These are phyloP conservation scores for Drosophila elegans DNA, from an alignment of 1,140 invertebrate species.

Conservation along the genomic window DNA sequence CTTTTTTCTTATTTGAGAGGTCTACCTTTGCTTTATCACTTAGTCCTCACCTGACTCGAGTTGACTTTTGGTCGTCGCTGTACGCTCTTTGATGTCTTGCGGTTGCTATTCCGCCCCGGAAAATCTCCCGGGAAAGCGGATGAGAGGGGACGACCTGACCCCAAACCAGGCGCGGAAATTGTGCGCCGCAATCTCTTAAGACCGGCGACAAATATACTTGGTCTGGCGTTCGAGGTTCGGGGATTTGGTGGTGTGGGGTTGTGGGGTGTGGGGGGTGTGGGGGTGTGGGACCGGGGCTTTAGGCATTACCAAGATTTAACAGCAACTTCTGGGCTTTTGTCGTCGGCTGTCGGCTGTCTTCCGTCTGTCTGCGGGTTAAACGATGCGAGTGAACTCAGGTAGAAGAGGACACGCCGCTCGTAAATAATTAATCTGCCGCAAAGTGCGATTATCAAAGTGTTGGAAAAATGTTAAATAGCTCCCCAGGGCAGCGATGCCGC, in stretches of 20 bases:
- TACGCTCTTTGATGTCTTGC: constrained; percentile 66
- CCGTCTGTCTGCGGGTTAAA: constrained; percentile 72
- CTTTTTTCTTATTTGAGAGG: constrained; percentile 9
- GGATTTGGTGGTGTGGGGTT: no score
- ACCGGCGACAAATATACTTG: constrained; percentile 82
- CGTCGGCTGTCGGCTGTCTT: constrained; percentile 28
- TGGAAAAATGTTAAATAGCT: constrained; percentile 84
- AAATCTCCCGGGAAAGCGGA: constrained; percentile 18
- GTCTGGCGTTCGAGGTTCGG: constrained; percentile 18
- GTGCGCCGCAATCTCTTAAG: constrained; percentile 80
- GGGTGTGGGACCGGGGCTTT: constrained; percentile 42
- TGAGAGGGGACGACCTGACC: constrained; percentile 15
- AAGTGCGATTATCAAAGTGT: constrained; percentile 84
- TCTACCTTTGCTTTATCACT: constrained; percentile 1
- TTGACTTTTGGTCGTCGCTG: constrained; percentile 43
- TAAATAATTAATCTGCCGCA: constrained; percentile 82
- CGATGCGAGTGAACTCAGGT: constrained; percentile 63
- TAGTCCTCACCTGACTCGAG: constrained; percentile 17
- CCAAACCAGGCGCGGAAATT: constrained; percentile 61
- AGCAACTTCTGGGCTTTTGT: constrained; percentile 69
- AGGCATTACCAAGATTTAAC: constrained; percentile 80
- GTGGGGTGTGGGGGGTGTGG: no score
- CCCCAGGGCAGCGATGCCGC: constrained; percentile 58
- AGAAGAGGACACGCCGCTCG: constrained; percentile 64
- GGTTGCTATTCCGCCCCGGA: constrained; percentile 22